Conservation (phyloP, 2,113 vertebrate species). For the Drymodes brunneopygia region DNA sequence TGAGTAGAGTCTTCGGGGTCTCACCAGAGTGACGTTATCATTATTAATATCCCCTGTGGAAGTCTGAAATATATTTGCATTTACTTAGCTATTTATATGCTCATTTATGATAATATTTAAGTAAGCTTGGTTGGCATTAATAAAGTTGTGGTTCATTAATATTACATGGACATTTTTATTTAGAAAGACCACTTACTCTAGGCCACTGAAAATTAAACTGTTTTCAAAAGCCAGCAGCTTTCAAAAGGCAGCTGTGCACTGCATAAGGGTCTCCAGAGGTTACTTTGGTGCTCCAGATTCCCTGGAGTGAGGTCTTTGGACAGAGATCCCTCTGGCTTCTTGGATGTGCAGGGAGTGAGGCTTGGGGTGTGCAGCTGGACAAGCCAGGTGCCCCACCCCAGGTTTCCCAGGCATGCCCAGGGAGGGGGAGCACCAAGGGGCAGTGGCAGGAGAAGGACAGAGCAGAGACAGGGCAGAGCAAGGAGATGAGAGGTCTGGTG, state of each 20-base stretch:
- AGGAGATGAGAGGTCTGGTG: neutral
- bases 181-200: neutral
- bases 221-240: neutral
- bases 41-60: neutral
- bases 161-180: neutral
- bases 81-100: neutral
- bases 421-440: neutral
- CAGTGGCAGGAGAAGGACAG: neutral
- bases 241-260: neutral
- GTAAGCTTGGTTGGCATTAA: neutral
- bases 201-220: neutral
- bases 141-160: neutral
- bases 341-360: neutral
- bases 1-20: neutral
- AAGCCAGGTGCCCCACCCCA: neutral
- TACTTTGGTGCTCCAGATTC: neutral
- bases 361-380: neutral
- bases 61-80: constrained; percentile 9
- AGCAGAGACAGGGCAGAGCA: neutral
- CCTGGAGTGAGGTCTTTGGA: neutral
- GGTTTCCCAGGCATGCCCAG: neutral
- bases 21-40: neutral
- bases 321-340: neutral
- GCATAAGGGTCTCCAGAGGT: neutral
- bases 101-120: neutral